phyloP scores from a whole-genome alignment of 23 tunicate species.

The Clavelina lepadiformis region DNA sequence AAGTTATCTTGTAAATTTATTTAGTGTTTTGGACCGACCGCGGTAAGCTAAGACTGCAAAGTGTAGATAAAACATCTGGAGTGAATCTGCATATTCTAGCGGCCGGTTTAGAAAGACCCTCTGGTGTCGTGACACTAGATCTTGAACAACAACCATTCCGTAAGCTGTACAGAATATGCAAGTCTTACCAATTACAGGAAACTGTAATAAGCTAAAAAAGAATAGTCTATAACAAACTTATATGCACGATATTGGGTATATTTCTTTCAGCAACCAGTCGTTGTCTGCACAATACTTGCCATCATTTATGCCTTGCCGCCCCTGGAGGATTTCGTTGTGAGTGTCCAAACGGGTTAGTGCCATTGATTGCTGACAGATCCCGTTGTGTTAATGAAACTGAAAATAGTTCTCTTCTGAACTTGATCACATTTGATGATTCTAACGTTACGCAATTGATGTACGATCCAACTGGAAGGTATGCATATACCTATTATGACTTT shows the following conservation, averaged over 20 bases:
- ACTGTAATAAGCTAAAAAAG: no score
- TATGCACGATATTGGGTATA: no score
- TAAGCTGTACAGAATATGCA: no score
- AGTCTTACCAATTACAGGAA: no score
- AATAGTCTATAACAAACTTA: no score
- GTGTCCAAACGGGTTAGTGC: slow-evolving; percentile 6
- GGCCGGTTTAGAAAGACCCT: background rate
- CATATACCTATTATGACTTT: no score
- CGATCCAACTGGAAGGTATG: no score
- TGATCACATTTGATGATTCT: no score
- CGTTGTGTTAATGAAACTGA: background rate
- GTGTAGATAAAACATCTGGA: slow-evolving; percentile 7
- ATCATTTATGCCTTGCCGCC: slow-evolving; percentile 1
- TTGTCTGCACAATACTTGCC: background rate
- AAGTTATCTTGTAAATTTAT: no score
- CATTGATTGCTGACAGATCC: background rate
- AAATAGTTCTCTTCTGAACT: no score
- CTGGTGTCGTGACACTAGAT: background rate
- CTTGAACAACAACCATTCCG: slow-evolving; percentile 3
- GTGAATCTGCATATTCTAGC: slow-evolving; percentile 6
- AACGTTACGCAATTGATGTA: no score
- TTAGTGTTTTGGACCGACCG: slow-evolving; percentile 8
- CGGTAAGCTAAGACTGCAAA: background rate
- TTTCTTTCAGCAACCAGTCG: background rate
- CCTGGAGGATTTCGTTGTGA: slow-evolving; percentile 14